phyloP scores from a whole-genome alignment of 2,797 vertebrate genomes.

The Sebastes minor region DNA sequence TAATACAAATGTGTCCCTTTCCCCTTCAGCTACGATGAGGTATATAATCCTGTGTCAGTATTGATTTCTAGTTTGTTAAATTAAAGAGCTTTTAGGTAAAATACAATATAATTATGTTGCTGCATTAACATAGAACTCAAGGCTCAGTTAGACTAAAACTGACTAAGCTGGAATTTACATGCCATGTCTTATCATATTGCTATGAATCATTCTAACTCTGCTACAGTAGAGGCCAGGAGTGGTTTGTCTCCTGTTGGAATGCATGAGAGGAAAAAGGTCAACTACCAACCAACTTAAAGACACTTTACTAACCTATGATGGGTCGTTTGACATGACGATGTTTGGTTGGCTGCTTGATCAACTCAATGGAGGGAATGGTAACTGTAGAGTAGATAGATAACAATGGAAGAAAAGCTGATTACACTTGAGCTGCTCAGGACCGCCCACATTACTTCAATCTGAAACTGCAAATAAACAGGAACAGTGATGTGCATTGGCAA shows the following conservation, averaged over 20 bases:
- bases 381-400: constrained; percentile 23
- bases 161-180: background rate
- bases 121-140: background rate
- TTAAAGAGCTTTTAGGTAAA: background rate
- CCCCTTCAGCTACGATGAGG: background rate
- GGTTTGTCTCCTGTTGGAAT: background rate
- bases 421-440: background rate
- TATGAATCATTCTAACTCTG: background rate
- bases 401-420: background rate
- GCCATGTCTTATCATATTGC: background rate
- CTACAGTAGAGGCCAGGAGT: background rate
- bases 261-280: background rate
- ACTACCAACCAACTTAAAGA: background rate
- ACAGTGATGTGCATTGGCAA: background rate
- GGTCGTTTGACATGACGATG: fast-evolving
- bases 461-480: background rate
- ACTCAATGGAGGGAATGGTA: background rate
- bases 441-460: background rate
- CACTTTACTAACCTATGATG: constrained; percentile 42
- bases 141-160: background rate
- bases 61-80: background rate
- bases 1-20: background rate
- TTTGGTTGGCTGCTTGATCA: fast-evolving
- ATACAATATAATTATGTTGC: background rate
- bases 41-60: background rate